Conservation (phyloP, 1,140 invertebrate species). For the Acromyrmex heyeri region DNA sequence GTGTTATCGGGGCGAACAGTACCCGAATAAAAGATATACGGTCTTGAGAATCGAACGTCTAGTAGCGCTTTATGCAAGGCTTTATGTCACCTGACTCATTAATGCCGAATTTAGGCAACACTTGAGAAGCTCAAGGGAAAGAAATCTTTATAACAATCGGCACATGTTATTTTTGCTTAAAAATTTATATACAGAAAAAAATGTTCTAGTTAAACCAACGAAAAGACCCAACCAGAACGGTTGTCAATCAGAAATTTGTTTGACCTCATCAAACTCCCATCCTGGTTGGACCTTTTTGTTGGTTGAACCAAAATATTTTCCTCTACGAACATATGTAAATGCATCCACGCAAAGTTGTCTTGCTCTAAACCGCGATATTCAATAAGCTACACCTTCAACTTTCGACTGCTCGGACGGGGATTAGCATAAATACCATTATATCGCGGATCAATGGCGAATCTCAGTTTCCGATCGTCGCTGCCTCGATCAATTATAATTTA, state of each 20-base stretch:
- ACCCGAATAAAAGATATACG: conserved; percentile 50
- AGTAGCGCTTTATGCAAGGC: neutral
- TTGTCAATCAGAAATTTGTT: no score
- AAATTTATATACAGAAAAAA: no score
- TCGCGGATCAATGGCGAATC: conserved; percentile 18
- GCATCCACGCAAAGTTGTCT: neutral
- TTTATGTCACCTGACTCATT: conserved; percentile 55
- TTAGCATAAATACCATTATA: conserved; percentile 43
- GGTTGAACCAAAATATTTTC: no score
- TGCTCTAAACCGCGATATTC: conserved; percentile 25
- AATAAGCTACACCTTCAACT: conserved; percentile 1
- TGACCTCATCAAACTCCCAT: no score
- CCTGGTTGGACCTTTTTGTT: no score
- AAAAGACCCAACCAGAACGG: no score
- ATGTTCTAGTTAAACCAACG: no score
- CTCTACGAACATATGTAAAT: conserved; percentile 3
- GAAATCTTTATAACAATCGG: neutral
- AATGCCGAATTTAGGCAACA: conserved; percentile 31
- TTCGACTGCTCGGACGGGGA: neutral
- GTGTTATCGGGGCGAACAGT: conserved; percentile 63
- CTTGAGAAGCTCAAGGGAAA: neutral
- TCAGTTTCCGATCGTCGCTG: conserved; percentile 11
- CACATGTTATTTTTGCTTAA: neutral
- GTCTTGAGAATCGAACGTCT: conserved; percentile 38
- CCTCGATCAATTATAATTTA: conserved; percentile 57